Evolutionary conservation across 2,113 vertebrate genomes (phyloP).

Genomic region (Ophthalmolycus amberensis): DNA sequence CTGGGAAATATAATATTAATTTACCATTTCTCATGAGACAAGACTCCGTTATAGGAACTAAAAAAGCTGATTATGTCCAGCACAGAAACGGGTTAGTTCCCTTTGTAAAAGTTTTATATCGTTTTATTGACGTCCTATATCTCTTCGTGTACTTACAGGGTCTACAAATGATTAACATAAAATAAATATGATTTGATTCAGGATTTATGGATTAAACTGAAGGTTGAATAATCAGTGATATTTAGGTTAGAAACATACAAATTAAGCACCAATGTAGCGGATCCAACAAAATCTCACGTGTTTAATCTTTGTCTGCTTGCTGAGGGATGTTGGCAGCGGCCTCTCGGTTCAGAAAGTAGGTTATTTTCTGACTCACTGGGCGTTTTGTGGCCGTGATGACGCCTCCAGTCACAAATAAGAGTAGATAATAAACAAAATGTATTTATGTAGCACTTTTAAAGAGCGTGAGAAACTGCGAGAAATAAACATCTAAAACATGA

Average conservation of each 20-base stretch:
- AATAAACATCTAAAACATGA: not conserved
- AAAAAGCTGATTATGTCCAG: not conserved
- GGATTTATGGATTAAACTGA: not conserved
- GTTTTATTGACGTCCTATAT: not conserved
- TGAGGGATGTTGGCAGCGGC: not conserved
- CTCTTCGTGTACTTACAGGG: not conserved
- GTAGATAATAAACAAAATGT: not conserved
- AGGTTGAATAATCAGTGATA: not conserved
- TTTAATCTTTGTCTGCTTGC: slow-evolving; percentile 2
- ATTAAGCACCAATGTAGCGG: not conserved
- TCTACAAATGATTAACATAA: not conserved
- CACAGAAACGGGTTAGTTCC: not conserved
- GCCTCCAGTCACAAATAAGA: not conserved
- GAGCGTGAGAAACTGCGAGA: not conserved
- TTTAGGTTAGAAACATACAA: not conserved
- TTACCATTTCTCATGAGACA: not conserved
- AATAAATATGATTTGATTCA: not conserved
- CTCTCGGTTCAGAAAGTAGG: not conserved
- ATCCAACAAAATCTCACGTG: not conserved
- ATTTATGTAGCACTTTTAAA: not conserved
- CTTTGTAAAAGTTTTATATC: not conserved
- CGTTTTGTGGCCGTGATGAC: not conserved
- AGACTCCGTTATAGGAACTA: not conserved
- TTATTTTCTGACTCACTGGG: not conserved
- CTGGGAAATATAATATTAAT: not conserved